Base-by-base conservation (phyloP, 2,113 vertebrate genomes). In the Sorex araneus region DNA sequence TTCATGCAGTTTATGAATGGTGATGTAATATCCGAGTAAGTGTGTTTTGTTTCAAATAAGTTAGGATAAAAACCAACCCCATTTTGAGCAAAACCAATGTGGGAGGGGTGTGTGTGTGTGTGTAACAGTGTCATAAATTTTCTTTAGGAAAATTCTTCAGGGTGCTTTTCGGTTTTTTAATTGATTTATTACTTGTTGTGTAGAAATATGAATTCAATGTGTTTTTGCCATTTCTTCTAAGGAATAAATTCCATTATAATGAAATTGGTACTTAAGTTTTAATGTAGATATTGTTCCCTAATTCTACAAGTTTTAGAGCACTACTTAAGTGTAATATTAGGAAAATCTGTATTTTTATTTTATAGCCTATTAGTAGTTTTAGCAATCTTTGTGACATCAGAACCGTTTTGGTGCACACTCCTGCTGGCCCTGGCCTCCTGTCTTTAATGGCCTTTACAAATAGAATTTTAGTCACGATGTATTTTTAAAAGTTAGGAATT, bases 231-330 rank as follows among this genome's bases (percentile, higher is more conserved):
- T 66, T 70, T 63, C 60, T 91, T 92, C 27, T 84, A 78, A 71
- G 43, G 10, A 64, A 84, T 25, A 73, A 92, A 74, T 4, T 54
- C 36, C 34, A 12, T 32, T 80, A 57, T 30, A 43, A 32, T 8
- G 66, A 30, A 54, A 45, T 57, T 50, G 40, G 16, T 8, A 60
- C 21, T 82, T 60, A 66, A 81, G 27, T 67, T 84, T 80, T 60
- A 73, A 74, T 70, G 77, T 66, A 32, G 47, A 12, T 45, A 67
- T 89, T 71, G 34, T 50, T 11, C n/a, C 27, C 1, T 45, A 78
- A 78, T 83, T 89, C 88, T 92, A 6, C 67, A 91, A 85, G 19
- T 70, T 47, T 82, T 30, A 92, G 86, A 82, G 60, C 30, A 43
- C 21, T 66, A 76, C 10, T 8, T 47, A 43, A 85, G 50, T 30